Conservation (phyloP, 2,113 vertebrate genomes). For the Elgaria multicarinata region DNA sequence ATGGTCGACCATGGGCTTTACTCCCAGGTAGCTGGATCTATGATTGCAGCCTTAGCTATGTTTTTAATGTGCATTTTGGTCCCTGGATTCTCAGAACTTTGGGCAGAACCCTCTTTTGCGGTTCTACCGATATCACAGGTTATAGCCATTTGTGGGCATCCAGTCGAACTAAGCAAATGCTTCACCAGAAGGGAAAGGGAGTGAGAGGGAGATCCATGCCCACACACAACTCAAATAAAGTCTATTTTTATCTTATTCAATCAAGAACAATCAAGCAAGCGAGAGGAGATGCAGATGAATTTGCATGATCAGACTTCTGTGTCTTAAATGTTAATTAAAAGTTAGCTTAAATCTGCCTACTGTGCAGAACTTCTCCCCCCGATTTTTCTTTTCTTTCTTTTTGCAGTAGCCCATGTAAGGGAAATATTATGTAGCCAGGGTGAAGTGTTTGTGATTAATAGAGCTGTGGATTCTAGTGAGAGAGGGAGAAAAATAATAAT, state of each 20-base stretch:
- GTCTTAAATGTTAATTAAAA: slow-evolving; percentile 75
- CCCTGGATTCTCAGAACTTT: slow-evolving; percentile 31
- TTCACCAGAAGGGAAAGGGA: slow-evolving; percentile 71
- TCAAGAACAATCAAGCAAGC: slow-evolving; percentile 76
- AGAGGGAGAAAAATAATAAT: slow-evolving; percentile 35
- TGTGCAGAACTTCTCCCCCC: slow-evolving; percentile 53
- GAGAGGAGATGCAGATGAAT: slow-evolving; percentile 66
- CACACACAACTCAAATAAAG: slow-evolving; percentile 46
- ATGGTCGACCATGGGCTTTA: too few species aligned
- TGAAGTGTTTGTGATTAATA: slow-evolving; percentile 66
- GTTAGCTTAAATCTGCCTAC: slow-evolving; percentile 68
- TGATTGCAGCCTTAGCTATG: neutral
- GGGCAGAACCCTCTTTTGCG: slow-evolving; percentile 36
- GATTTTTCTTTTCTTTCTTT: too few species aligned
- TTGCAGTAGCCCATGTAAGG: slow-evolving; percentile 58
- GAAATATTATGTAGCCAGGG: slow-evolving; percentile 61
- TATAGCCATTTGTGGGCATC: slow-evolving; percentile 56
- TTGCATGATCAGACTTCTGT: slow-evolving; percentile 69
- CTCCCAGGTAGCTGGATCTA: too few species aligned
- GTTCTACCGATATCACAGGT: slow-evolving; percentile 25
- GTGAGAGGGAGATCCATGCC: slow-evolving; percentile 57
- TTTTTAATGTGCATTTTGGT: too few species aligned
- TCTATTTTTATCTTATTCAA: slow-evolving; percentile 75
- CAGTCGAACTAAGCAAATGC: slow-evolving; percentile 61
- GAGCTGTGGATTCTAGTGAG: slow-evolving; percentile 47